These are phyloP conservation scores for Trematomus loennbergii DNA, from an alignment of 2,113 vertebrate species.

Conservation along the genomic window DNA sequence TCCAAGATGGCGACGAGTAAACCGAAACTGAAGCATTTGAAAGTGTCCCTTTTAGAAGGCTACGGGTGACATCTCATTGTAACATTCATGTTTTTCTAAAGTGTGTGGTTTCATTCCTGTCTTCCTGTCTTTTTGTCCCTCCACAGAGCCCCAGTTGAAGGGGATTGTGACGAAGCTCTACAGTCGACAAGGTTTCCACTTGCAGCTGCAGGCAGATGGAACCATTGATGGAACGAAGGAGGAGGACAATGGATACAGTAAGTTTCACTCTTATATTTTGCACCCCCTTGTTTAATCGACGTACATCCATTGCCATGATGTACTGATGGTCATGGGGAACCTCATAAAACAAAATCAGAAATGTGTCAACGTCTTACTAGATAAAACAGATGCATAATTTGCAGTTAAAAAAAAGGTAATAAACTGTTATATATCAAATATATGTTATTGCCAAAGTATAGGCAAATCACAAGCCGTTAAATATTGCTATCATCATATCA, in stretches of 20 bases:
- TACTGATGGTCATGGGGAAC: neutral
- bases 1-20: neutral
- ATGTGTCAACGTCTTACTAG: too few species aligned
- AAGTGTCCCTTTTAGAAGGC: constrained; percentile 1
- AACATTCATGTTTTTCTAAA: neutral
- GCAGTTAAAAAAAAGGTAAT: too few species aligned
- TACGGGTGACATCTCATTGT: neutral
- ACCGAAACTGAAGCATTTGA: neutral
- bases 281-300: neutral
- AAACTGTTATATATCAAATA: too few species aligned
- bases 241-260: constrained; percentile 97
- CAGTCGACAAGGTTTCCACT: constrained; percentile 98
- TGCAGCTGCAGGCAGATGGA: constrained; percentile 99
- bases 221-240: constrained; percentile 99
- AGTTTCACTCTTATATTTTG: constrained; percentile 78
- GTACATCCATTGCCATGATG: neutral
- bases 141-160: constrained; percentile 98
- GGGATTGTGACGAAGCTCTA: constrained; percentile 99
- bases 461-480: too few species aligned
- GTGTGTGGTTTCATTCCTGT: constrained; percentile 24
- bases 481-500: too few species aligned
- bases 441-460: too few species aligned
- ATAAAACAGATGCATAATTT: too few species aligned
- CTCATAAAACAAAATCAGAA: neutral
- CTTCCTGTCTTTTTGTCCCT: constrained; percentile 41